Evolutionary conservation across 35 echinoderm and acorn worm species (phyloP).

Genomic region (Ophioderma brevispina): DNA sequence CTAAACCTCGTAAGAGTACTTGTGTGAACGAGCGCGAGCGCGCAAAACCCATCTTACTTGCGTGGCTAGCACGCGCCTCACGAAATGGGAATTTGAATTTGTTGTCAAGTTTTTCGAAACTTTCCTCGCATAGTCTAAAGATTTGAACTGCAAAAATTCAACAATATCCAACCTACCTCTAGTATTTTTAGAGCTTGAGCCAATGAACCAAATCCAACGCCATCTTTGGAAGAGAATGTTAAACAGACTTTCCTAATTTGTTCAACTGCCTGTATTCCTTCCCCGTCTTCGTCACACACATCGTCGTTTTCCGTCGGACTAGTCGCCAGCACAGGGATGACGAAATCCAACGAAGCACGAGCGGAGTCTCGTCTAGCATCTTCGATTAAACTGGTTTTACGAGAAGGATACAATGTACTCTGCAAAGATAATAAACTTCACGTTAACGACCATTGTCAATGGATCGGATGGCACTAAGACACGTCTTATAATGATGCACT

Average conservation of each 20-base stretch:
- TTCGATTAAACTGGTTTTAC: constrained; percentile 80
- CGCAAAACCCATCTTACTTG: no score
- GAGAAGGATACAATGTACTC: constrained; percentile 78
- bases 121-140: no score
- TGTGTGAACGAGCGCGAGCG: no score
- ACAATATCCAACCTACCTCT: constrained; percentile 73
- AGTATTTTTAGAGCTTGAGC: constrained; percentile 62
- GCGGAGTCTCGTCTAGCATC: constrained; percentile 84
- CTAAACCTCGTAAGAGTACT: no score
- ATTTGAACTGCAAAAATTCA: no score
- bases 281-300: constrained; percentile 64
- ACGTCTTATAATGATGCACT: background rate
- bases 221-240: constrained; percentile 69
- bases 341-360: constrained; percentile 69
- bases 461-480: background rate
- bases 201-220: constrained; percentile 59
- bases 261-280: background rate
- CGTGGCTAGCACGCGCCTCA: no score
- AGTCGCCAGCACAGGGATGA: constrained; percentile 24
- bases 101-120: no score
- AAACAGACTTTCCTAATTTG: constrained; percentile 49
- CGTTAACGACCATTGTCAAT: background rate
- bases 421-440: background rate
- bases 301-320: constrained; percentile 81
- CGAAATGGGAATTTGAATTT: no score